phyloP scores from a whole-genome alignment of 2,113 vertebrate species.

The Caloenas nicobarica region DNA sequence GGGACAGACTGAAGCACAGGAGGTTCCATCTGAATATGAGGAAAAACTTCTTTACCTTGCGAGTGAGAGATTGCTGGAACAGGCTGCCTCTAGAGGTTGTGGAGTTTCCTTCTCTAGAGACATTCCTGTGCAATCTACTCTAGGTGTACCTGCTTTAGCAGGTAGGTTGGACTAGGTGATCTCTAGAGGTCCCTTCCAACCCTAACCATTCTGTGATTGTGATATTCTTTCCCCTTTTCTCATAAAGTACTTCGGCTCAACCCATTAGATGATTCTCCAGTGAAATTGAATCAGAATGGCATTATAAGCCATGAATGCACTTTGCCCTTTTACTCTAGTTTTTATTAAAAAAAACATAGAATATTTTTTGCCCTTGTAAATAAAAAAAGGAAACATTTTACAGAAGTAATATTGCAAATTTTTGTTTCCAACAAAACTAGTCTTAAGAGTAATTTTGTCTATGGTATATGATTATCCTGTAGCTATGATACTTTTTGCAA shows the following conservation, averaged over 20 bases:
- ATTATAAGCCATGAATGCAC: accelerated
- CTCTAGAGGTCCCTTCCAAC: too few relatives aligned
- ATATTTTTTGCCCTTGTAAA: background rate
- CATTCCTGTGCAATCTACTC: too few relatives aligned
- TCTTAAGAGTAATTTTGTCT: background rate
- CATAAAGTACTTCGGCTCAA: background rate
- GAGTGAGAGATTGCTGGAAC: too few relatives aligned
- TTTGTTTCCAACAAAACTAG: background rate
- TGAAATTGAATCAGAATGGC: accelerated
- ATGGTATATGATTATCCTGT: background rate
- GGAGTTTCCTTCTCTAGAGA: too few relatives aligned
- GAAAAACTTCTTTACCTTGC: too few relatives aligned
- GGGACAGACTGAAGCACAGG: too few relatives aligned
- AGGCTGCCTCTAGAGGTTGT: too few relatives aligned
- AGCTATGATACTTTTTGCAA: background rate
- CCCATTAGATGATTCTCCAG: background rate
- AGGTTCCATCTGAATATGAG: too few relatives aligned
- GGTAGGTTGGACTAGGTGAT: too few relatives aligned
- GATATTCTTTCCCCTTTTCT: background rate
- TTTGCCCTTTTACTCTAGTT: too few relatives aligned
- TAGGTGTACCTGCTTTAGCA: too few relatives aligned
- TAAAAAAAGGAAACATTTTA: background rate
- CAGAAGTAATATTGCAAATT: background rate
- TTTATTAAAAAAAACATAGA: background rate
- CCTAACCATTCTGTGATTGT: too few relatives aligned